phyloP scores from a whole-genome alignment of 2,113 vertebrate genomes.

The Oreochromis aureus region DNA sequence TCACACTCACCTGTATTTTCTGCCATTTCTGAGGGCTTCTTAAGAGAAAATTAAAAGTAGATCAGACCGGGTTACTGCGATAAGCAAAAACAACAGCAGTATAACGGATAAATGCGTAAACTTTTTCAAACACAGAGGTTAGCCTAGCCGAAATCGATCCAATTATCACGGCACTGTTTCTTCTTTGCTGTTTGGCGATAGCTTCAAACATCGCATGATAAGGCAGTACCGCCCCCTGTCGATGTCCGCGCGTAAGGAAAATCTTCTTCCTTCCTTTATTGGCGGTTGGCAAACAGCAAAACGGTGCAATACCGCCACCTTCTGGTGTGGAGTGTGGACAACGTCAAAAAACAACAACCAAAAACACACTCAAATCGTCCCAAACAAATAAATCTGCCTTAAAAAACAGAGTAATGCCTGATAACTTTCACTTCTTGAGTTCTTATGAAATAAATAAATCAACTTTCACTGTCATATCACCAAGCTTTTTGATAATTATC shows the following conservation, averaged over 20 bases:
- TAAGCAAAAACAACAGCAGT: neutral
- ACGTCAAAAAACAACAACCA: neutral
- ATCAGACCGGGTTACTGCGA: neutral
- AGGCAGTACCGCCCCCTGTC: neutral
- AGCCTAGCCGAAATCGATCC: neutral
- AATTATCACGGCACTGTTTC: constrained; percentile 1
- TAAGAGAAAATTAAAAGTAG: neutral
- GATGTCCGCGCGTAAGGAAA: neutral
- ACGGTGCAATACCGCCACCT: rapidly evolving
- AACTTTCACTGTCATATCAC: neutral
- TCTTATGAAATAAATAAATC: no score
- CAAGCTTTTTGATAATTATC: neutral
- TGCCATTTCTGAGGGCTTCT: constrained; percentile 31
- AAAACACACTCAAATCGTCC: neutral
- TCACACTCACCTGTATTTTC: constrained; percentile 55
- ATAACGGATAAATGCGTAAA: neutral
- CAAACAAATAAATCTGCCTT: neutral
- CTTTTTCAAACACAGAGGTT: neutral
- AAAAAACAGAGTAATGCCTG: neutral
- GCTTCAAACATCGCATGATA: neutral
- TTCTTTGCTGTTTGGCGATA: neutral
- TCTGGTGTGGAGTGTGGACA: neutral
- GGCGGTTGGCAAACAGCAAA: neutral
- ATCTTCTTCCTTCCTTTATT: neutral
- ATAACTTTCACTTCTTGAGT: neutral